These are phyloP conservation scores for Carlito syrichta DNA, from an alignment of 2,113 vertebrate species.

Conservation along the genomic window DNA sequence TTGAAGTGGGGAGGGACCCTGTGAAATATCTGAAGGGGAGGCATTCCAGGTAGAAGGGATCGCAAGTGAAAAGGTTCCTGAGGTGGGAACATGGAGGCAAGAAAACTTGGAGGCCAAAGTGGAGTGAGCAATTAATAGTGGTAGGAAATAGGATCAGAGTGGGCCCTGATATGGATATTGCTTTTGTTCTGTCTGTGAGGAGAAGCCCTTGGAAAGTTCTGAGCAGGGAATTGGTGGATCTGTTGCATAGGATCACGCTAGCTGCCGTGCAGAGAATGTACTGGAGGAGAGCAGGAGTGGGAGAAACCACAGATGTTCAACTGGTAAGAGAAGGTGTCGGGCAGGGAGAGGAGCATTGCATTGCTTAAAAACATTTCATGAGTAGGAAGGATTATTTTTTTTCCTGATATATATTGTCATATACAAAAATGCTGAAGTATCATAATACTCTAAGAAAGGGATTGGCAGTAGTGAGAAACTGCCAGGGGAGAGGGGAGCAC, in stretches of 20 bases:
- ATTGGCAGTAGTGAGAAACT: too few relatives aligned
- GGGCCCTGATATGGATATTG: not conserved
- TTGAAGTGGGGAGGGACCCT: too few relatives aligned
- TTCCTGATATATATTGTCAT: not conserved
- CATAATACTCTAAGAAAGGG: too few relatives aligned
- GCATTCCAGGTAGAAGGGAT: not conserved
- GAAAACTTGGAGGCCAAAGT: not conserved
- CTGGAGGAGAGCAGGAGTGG: not conserved
- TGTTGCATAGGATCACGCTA: not conserved
- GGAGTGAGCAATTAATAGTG: not conserved
- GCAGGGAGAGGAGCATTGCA: not conserved
- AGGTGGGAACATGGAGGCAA: not conserved
- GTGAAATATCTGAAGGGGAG: not conserved
- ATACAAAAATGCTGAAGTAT: too few relatives aligned
- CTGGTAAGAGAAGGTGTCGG: not conserved
- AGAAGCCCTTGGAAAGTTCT: not conserved
- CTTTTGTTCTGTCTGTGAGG: not conserved
- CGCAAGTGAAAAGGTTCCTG: not conserved
- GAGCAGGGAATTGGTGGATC: not conserved
- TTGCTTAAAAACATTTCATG: not conserved
- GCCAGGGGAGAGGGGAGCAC: too few relatives aligned
- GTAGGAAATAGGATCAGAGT: not conserved
- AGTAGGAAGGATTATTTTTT: not conserved
- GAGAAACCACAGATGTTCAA: not conserved
- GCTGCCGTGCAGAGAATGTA: not conserved